These are phyloP conservation scores for Macrosiphum euphorbiae DNA, from an alignment of 2,888 invertebrate species.

Conservation along the genomic window DNA sequence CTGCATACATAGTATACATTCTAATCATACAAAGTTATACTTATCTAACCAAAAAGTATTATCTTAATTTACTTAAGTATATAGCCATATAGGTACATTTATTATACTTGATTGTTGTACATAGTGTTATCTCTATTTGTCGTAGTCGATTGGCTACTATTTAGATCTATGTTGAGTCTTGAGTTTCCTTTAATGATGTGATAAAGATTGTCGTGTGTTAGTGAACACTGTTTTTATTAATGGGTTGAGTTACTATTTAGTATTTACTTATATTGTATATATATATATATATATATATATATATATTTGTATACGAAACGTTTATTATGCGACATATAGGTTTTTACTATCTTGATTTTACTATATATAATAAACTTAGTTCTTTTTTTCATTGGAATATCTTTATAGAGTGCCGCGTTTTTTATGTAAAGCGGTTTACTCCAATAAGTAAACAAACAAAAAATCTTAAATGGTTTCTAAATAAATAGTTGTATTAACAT, in stretches of 20 bases:
- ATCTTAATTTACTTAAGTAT: neutral
- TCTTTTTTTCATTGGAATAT: neutral
- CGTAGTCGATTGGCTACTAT: neutral
- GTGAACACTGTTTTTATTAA: neutral
- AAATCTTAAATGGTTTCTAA: neutral
- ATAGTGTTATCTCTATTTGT: neutral
- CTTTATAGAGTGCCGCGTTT: neutral
- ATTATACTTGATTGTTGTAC: neutral
- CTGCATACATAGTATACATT: neutral
- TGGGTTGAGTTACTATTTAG: neutral
- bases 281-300: neutral
- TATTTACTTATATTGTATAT: neutral
- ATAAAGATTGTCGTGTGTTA: neutral
- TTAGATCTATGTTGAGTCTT: neutral
- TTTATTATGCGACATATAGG: neutral
- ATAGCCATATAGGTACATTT: neutral
- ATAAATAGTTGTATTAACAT: no score
- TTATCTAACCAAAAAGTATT: neutral
- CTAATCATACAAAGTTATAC: neutral
- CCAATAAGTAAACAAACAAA: neutral
- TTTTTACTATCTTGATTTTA: conserved; percentile 14
- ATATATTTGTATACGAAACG: neutral
- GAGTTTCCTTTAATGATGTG: neutral
- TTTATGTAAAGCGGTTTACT: neutral
- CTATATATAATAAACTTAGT: neutral